Evolutionary conservation across 2,113 vertebrate species (phyloP).

Genomic region (Ceyx cyanopectus): DNA sequence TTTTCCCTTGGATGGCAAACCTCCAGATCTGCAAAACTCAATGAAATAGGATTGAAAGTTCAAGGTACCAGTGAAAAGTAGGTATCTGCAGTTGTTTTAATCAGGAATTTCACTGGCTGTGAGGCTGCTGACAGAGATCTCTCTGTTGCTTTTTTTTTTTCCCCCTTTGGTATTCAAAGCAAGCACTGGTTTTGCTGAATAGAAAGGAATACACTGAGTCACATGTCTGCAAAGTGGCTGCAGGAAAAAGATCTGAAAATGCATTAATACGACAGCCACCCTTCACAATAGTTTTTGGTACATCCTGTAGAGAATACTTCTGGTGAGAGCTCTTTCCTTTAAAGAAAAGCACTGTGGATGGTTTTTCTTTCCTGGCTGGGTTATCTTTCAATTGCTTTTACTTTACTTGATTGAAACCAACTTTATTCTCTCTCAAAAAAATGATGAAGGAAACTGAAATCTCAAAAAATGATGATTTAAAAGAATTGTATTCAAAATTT

Average conservation of each 20-base stretch:
- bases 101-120: slow-evolving; percentile 26
- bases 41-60: not conserved
- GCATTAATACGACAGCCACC: not conserved
- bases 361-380: not conserved
- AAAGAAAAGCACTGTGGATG: not conserved
- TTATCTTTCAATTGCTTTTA: not conserved
- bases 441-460: not conserved
- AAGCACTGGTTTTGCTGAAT: slow-evolving; percentile 27
- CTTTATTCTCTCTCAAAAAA: not conserved
- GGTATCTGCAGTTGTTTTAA: not conserved
- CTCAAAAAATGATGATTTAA: not conserved
- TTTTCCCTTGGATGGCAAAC: not conserved
- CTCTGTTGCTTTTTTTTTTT: not conserved
- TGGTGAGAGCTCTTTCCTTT: not conserved
- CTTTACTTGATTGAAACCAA: not conserved
- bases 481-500: not conserved
- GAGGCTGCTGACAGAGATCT: slow-evolving; percentile 60
- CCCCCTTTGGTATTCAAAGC: slow-evolving; percentile 45
- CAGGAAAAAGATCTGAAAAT: slow-evolving; percentile 20
- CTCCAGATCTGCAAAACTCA: not conserved
- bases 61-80: not conserved
- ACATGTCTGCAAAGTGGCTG: slow-evolving; percentile 50
- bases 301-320: not conserved
- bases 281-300: slow-evolving; percentile 13
- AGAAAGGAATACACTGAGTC: slow-evolving; percentile 45